Base-by-base conservation (phyloP, 2,888 invertebrate species). In the Allophyes oxyacanthae region DNA sequence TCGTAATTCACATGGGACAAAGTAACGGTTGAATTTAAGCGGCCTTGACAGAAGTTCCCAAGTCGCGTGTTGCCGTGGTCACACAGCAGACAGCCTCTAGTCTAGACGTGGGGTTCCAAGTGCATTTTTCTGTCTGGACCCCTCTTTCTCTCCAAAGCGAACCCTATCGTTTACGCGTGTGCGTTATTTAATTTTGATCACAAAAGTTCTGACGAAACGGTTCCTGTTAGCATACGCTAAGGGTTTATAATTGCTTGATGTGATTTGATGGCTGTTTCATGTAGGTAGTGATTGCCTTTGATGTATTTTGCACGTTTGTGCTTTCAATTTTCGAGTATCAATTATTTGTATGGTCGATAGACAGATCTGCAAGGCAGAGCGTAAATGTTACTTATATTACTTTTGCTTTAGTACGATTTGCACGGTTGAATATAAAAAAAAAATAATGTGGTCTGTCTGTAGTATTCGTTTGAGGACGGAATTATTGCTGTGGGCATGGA, bases 91-190 rank as follows among this genome's bases (percentile, higher is more conserved):
- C 90, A 71, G 86, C 77, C 86, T 85, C 79, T 79, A 86, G 93
- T 93, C 93, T 93, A 93, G 93, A 93, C 93, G 85, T 79, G 91
- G 92, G 93, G 92, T 88, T 85, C 85, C 82, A 82, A 92, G 90
- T 92, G 92, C 92, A 92, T 91, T 92, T 92, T 89, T 91, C 89
- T 90, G 92, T 92, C 92, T 91, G 90, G 87, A 88, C 87, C 90
- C 90, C 90, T 88, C 85, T 76, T 81, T 72, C 76, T 69, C 72
- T 71, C 69, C 75, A 76, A 56, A 70, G 72, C 55, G 83, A 84
- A 86, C 87, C 89, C 90, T 82, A 85, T 81, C 83, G 83, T 78
- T 83, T 85, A 84, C 84, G 86, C 85, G 87, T 85, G 81, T 87
- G 85, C 83, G 86, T 87, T 88, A 90, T 89, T 90, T 86, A 88